Evolutionary conservation across 1,140 invertebrate species (phyloP), one percentile per base, ranked within the genome.

Genomic region (Aphidius gifuensis): DNA sequence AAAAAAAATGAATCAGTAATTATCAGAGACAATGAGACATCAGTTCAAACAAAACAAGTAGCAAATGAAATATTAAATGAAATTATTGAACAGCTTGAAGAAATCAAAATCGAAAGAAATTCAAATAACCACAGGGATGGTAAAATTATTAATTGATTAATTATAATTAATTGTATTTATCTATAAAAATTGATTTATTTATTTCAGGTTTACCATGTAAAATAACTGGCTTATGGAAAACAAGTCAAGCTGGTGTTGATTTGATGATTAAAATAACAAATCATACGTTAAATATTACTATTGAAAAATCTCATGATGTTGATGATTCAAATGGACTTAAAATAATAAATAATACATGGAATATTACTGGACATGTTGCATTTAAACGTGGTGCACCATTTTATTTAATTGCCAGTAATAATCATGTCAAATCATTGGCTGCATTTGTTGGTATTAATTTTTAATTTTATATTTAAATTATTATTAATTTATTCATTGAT

Each of bases 31-130:
- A 6, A 47, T 44, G 2, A 60, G 0, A 48, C 58, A 0, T 45
- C 64, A n/a, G 58, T 69, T 5, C 68, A 74, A 50, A 75, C 73
- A 2, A 71, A 71, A 56, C 65, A 70, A 59, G 66, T 75, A 4
- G 73, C 73, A 5, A 69, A 60, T 50, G 62, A 74, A 21, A 70
- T 75, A 47, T 60, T 75, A 9, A 68, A 64, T 23, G 71, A 68
- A 40, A 72, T 75, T 50, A 66, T 74, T 21, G 72, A 74, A 21
- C 69, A 74, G 50, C 23, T 75, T 11, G 69, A 73, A n/a, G 72
- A 73, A 32, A 42, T 65, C 2, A 67, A 67, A 49, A 5, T 60
- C 8, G 62, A 67, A 43, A 53, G 48, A 45, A 56, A 44, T 32
- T 64, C 51, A 55, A 66, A 51, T 53, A 53, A 66, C 42, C 59